Percentiles rank a stretch among this genome's conserved stretches.
Conservation (phyloP, 2,888 invertebrate genomes). For the Lordiphosa andalusiaca region DNA sequence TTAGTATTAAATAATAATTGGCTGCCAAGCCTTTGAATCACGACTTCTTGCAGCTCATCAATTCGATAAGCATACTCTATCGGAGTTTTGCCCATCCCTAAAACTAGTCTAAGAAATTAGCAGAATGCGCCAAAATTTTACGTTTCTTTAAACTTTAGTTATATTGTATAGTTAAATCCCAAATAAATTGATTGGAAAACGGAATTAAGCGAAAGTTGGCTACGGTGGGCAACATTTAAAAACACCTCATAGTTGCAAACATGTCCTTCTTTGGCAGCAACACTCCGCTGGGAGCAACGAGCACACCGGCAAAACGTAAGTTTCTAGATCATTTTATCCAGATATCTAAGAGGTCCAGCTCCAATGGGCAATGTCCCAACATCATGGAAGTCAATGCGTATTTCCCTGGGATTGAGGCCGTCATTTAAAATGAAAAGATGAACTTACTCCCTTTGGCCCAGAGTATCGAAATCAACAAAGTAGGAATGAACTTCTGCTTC, state of each 20-base stretch:
- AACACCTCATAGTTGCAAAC: conserved; percentile 1
- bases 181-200: not conserved
- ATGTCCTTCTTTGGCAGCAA: conserved; percentile 80
- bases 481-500: conserved; percentile 24
- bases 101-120: conserved; percentile 3
- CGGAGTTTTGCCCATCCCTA: not conserved
- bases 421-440: not conserved
- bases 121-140: conserved; percentile 51
- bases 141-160: conserved; percentile 36
- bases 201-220: conserved; percentile 3
- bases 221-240: conserved; percentile 3
- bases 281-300: conserved; percentile 81
- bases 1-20: too few species aligned
- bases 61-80: too few species aligned
- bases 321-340: conserved; percentile 59
- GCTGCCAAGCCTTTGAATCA: too few species aligned
- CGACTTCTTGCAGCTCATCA: too few species aligned
- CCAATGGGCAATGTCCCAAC: conserved; percentile 33
- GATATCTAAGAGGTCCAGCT: conserved; percentile 39
- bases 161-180: conserved; percentile 21
- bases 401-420: conserved; percentile 55
- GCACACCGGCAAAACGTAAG: conserved; percentile 83
- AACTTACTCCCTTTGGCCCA: conserved; percentile 54
- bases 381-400: conserved; percentile 53
- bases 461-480: conserved; percentile 37